A percentile compares a stretch with the other conserved stretches of the same genome.
phyloP scores from a whole-genome alignment of 1,140 invertebrate genomes.

The Probaryconus sp. region DNA sequence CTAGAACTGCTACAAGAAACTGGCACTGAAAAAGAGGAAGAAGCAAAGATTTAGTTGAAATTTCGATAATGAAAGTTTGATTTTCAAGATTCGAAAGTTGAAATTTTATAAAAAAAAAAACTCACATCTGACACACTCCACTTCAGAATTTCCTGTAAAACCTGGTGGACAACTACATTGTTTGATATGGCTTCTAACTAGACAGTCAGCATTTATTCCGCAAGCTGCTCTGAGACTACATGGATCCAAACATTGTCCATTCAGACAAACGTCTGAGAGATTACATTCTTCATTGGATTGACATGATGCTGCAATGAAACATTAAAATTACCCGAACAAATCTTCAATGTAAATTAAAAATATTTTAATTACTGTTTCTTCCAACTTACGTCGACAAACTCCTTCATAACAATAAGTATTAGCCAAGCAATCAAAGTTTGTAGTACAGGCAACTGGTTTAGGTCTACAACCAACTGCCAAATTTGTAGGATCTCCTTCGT shows the following conservation, averaged over 20 bases:
- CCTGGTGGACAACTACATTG: constrained; percentile 89
- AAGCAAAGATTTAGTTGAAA: constrained; percentile 6
- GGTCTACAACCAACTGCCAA: constrained; percentile 86
- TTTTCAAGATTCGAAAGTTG: too few species aligned
- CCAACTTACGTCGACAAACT: constrained; percentile 86
- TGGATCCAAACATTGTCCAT: constrained; percentile 91
- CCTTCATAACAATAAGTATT: constrained; percentile 90
- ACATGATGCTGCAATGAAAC: constrained; percentile 83
- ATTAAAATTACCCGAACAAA: background rate
- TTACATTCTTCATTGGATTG: constrained; percentile 88
- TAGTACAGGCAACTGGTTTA: constrained; percentile 84
- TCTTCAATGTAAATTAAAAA: background rate
- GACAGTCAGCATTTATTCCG: constrained; percentile 93
- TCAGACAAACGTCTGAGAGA: constrained; percentile 86
- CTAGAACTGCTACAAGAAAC: constrained; percentile 84
- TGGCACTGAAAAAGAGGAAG: constrained; percentile 81
- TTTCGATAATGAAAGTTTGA: constrained; percentile 11
- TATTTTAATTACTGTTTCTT: background rate
- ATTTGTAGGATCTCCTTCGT: constrained; percentile 86
- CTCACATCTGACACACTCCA: constrained; percentile 91
- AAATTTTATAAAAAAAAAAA: too few species aligned
- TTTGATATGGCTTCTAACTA: constrained; percentile 86
- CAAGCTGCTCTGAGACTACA: constrained; percentile 87
- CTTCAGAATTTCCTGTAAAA: constrained; percentile 90
- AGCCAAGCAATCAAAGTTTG: constrained; percentile 84